Conservation (phyloP, 2,888 invertebrate species). For the Gasteruption jaculator region DNA sequence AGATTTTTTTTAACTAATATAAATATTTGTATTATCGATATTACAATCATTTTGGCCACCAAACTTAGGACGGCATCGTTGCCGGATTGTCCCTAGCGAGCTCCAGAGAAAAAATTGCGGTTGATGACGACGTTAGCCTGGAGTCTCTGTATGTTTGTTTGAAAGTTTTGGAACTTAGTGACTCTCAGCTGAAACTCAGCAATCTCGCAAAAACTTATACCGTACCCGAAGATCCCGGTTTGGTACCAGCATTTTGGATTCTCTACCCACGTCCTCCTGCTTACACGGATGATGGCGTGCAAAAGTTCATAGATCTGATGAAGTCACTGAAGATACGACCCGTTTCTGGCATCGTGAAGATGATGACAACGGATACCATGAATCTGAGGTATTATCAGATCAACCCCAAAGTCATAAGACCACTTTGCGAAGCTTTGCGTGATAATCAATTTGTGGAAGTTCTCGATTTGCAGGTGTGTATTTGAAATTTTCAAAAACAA, state of each 20-base stretch:
- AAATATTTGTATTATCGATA: too few species aligned
- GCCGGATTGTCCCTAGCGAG: too few species aligned
- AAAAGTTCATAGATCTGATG: constrained; percentile 31
- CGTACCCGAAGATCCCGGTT: constrained; percentile 35
- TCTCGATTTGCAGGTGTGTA: constrained; percentile 36
- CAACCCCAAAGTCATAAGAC: constrained; percentile 31
- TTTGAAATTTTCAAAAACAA: not conserved
- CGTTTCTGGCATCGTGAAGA: constrained; percentile 30
- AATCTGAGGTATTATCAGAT: constrained; percentile 39
- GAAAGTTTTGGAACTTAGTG: constrained; percentile 32
- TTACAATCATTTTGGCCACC: too few species aligned
- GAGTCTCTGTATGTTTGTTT: constrained; percentile 27
- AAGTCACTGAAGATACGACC: constrained; percentile 24
- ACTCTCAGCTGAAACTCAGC: constrained; percentile 32
- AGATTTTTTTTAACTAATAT: too few species aligned
- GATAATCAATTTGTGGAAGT: constrained; percentile 32
- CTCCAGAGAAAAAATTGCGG: too few species aligned
- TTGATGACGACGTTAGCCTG: too few species aligned
- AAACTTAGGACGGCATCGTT: too few species aligned
- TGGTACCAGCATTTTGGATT: constrained; percentile 33
- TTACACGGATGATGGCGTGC: constrained; percentile 32
- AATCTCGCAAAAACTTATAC: constrained; percentile 30
- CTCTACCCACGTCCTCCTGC: constrained; percentile 20
- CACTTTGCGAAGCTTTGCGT: constrained; percentile 34
- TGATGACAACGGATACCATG: constrained; percentile 32